phyloP scores from a whole-genome alignment of 2,888 invertebrate genomes.

The Malachius bipustulatus region DNA sequence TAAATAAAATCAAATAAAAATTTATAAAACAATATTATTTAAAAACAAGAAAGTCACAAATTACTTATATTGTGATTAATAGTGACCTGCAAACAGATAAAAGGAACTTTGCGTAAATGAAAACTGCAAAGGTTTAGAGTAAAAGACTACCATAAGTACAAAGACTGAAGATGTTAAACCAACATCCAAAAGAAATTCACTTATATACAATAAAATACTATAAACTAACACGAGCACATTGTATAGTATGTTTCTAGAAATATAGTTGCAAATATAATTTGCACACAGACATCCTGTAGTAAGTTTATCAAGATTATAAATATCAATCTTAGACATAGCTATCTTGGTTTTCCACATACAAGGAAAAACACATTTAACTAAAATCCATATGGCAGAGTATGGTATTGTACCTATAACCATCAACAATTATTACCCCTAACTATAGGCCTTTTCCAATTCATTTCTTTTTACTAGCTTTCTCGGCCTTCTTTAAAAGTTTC shows the following conservation, averaged over 20 bases:
- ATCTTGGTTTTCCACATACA: neutral
- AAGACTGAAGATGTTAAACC: slow-evolving; percentile 6
- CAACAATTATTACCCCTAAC: slow-evolving; percentile 4
- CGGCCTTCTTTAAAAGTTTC: slow-evolving; percentile 75
- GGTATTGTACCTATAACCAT: slow-evolving; percentile 14
- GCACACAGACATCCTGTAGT: slow-evolving; percentile 7
- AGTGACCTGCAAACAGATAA: neutral
- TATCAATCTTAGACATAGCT: slow-evolving; percentile 13
- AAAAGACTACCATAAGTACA: slow-evolving; percentile 9
- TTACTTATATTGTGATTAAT: too few relatives aligned
- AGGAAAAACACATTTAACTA: slow-evolving; percentile 8
- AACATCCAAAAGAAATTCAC: slow-evolving; percentile 5
- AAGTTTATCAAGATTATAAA: slow-evolving; percentile 17
- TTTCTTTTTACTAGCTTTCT: slow-evolving; percentile 57
- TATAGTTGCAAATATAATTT: slow-evolving; percentile 17
- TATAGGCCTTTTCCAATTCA: slow-evolving; percentile 24
- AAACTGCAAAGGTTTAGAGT: neutral
- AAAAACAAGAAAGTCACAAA: too few relatives aligned
- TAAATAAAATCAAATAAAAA: slow-evolving; percentile 1
- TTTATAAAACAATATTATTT: too few relatives aligned
- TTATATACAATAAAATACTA: slow-evolving; percentile 12
- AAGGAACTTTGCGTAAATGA: neutral
- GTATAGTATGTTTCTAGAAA: slow-evolving; percentile 12
- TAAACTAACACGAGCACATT: slow-evolving; percentile 22
- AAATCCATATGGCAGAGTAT: slow-evolving; percentile 26